Conservation (phyloP, 2,888 invertebrate genomes). For the Caenorhabditis sp. region DNA sequence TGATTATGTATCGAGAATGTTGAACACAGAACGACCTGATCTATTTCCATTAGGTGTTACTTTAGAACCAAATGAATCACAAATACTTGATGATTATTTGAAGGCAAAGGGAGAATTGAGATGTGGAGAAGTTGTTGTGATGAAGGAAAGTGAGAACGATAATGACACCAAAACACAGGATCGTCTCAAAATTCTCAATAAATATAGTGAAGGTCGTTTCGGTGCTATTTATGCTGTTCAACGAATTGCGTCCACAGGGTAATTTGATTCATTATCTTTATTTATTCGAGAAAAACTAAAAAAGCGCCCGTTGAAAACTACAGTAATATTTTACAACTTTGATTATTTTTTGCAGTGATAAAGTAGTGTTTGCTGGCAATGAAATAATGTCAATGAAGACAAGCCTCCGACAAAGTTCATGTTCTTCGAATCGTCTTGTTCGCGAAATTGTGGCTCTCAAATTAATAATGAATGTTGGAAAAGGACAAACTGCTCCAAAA, state of each 20-base stretch:
- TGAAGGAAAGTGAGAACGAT: constrained; percentile 2
- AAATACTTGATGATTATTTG: constrained; percentile 2
- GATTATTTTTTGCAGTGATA: too few species aligned
- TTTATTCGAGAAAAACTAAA: too few species aligned
- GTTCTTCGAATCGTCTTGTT: not conserved
- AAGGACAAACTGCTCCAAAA: not conserved
- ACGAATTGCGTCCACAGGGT: not conserved
- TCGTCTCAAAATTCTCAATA: not conserved
- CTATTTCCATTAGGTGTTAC: not conserved
- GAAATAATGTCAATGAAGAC: not conserved
- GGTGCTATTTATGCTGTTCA: constrained; percentile 6
- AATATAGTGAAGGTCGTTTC: constrained; percentile 3
- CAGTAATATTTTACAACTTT: too few species aligned
- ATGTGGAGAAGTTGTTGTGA: not conserved
- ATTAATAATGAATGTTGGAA: not conserved
- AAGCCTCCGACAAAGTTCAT: not conserved
- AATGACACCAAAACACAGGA: not conserved
- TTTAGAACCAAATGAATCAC: not conserved
- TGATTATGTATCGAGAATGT: not conserved
- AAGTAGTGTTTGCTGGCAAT: not conserved
- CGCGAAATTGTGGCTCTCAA: not conserved
- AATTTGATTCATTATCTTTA: too few species aligned
- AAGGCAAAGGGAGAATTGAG: constrained; percentile 1
- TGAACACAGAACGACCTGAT: constrained; percentile 5
- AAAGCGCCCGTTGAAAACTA: too few species aligned